phyloP scores from a whole-genome alignment of 2,888 invertebrate genomes.

The Nemotelus pantherinus region DNA sequence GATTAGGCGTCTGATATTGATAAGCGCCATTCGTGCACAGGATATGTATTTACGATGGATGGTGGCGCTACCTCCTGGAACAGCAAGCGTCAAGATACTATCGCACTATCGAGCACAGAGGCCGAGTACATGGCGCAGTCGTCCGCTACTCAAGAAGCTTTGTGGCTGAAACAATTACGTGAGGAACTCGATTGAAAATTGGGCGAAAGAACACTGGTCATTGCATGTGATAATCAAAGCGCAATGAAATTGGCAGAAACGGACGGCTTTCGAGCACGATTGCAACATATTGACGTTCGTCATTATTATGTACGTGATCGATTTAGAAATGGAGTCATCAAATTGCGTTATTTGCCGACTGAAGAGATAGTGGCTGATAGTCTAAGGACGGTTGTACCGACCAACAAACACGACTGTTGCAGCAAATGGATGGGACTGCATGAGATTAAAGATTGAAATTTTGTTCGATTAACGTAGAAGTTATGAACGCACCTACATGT shows the following conservation, averaged over 20 bases:
- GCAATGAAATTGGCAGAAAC: conserved; percentile 42
- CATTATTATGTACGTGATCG: too few relatives aligned
- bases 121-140: neutral
- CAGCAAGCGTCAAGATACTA: conserved; percentile 40
- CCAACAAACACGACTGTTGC: too few relatives aligned
- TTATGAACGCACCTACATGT: too few relatives aligned
- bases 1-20: conserved; percentile 36
- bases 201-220: conserved; percentile 22
- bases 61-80: conserved; percentile 36
- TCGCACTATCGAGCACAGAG: conserved; percentile 11
- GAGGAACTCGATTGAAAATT: conserved; percentile 23
- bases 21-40: neutral
- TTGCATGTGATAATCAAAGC: conserved; percentile 45
- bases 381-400: too few relatives aligned
- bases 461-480: too few relatives aligned
- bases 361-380: too few relatives aligned
- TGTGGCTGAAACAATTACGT: conserved; percentile 16
- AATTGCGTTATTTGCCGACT: too few relatives aligned
- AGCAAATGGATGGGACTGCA: too few relatives aligned
- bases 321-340: too few relatives aligned
- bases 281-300: conserved; percentile 28
- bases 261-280: conserved; percentile 38
- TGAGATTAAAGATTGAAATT: too few relatives aligned
- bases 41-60: conserved; percentile 34
- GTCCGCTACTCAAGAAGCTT: neutral